Conservation (phyloP, 2,888 invertebrate species). For the Fragum fragum region DNA sequence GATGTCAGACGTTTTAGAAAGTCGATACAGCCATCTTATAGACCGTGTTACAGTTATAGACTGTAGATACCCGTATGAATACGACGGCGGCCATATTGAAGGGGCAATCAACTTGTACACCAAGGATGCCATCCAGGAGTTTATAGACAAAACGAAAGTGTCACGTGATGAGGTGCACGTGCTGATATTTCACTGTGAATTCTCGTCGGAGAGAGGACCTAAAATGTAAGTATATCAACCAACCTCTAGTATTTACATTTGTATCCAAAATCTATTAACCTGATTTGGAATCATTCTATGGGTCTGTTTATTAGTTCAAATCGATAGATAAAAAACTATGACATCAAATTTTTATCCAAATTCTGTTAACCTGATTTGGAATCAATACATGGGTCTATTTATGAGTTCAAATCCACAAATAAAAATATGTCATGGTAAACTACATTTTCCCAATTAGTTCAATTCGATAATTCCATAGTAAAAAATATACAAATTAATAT, state of each 20-base stretch:
- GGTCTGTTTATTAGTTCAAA: no score
- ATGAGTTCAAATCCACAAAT: no score
- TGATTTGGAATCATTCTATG: not conserved
- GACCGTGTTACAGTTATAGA: conserved; percentile 94
- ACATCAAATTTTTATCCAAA: no score
- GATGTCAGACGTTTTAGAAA: conserved; percentile 89
- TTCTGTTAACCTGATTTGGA: no score
- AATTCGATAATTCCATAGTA: no score
- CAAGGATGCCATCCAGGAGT: conserved; percentile 8
- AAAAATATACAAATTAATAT: no score
- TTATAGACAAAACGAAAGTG: conserved; percentile 14
- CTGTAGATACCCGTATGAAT: conserved; percentile 98
- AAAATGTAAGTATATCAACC: conserved; percentile 56
- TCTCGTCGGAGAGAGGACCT: conserved; percentile 67
- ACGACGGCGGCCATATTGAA: conserved; percentile 92
- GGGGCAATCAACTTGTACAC: conserved; percentile 37
- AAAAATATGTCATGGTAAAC: no score
- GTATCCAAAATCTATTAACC: not conserved
- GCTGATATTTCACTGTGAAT: conserved; percentile 68
- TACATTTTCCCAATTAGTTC: no score
- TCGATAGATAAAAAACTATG: no score
- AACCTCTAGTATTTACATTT: not conserved
- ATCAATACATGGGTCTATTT: no score
- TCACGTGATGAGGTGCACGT: conserved; percentile 47
- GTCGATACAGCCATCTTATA: conserved; percentile 90